Conservation (phyloP, 2,797 vertebrate genomes). For the Parotocinclus haroldoi region DNA sequence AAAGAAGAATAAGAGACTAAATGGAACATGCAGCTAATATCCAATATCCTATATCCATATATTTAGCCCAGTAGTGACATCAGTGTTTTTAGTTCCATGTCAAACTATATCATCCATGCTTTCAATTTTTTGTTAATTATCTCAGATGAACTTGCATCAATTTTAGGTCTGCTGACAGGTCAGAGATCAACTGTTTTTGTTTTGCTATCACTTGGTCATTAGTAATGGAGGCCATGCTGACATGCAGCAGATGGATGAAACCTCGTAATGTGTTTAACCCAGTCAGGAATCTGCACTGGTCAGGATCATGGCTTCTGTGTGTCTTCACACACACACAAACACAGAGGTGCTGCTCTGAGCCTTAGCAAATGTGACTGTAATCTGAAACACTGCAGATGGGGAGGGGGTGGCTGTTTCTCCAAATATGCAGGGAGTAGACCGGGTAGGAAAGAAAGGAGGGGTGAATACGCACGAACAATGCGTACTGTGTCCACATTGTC, state of each 20-base stretch:
- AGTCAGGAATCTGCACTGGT: slow-evolving; percentile 21
- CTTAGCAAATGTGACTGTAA: slow-evolving; percentile 13
- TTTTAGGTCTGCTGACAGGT: no score
- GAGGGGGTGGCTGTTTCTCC: background rate
- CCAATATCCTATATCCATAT: no score
- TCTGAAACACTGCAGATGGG: slow-evolving; percentile 9
- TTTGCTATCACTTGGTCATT: no score
- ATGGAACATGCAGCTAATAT: no score
- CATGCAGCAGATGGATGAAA: slow-evolving; percentile 28
- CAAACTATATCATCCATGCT: no score
- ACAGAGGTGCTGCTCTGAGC: slow-evolving; percentile 1
- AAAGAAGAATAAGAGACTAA: no score
- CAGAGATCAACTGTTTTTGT: no score
- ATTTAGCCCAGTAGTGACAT: no score
- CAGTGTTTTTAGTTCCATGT: no score
- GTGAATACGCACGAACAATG: slow-evolving; percentile 14
- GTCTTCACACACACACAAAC: background rate
- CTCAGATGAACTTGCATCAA: no score
- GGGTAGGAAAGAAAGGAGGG: background rate
- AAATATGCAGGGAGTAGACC: slow-evolving; percentile 5
- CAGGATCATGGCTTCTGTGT: background rate
- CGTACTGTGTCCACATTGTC: slow-evolving; percentile 10
- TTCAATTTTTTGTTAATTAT: no score
- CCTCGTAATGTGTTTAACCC: slow-evolving; percentile 12
- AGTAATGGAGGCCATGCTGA: background rate